Percentiles rank a stretch among this genome's conserved stretches.
Conservation (phyloP, 2,797 vertebrate species). For the Etheostoma nigrum region DNA sequence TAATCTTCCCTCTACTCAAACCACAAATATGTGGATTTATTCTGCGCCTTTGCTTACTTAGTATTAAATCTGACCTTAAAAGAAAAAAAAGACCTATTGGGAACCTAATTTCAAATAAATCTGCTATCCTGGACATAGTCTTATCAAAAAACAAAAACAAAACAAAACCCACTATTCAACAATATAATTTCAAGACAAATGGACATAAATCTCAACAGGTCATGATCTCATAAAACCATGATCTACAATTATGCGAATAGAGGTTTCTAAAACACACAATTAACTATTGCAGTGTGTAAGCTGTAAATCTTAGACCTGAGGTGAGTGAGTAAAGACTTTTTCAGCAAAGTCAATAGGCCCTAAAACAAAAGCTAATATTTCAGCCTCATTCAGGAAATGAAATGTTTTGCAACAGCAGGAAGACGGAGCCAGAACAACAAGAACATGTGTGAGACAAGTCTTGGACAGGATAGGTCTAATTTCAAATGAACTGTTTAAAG, state of each 20-base stretch:
- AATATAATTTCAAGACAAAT: conserved; percentile 41
- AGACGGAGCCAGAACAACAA: conserved; percentile 63
- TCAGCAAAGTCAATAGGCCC: conserved; percentile 71
- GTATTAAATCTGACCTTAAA: conserved; percentile 15
- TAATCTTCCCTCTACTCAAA: conserved; percentile 1
- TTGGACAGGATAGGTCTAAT: conserved; percentile 46
- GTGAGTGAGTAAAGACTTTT: conserved; percentile 69
- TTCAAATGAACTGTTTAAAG: conserved; percentile 35
- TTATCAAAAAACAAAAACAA: not conserved
- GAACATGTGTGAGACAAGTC: conserved; percentile 58
- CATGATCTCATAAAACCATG: conserved; percentile 45
- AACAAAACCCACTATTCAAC: not conserved
- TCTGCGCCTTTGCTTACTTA: conserved; percentile 21
- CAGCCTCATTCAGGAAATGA: conserved; percentile 78
- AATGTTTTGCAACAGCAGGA: conserved; percentile 82
- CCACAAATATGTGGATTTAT: conserved; percentile 21
- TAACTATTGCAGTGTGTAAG: conserved; percentile 31
- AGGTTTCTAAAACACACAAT: conserved; percentile 48
- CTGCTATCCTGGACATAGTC: conserved; percentile 4
- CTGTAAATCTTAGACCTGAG: conserved; percentile 50
- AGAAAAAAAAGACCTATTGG: conserved; percentile 20
- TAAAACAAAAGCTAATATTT: conserved; percentile 78
- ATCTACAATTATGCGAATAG: conserved; percentile 31
- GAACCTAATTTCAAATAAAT: conserved; percentile 24
- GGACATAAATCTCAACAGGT: conserved; percentile 39